Evolutionary conservation across 2,888 invertebrate genomes (phyloP).

Genomic region (Yponomeuta malinellus): DNA sequence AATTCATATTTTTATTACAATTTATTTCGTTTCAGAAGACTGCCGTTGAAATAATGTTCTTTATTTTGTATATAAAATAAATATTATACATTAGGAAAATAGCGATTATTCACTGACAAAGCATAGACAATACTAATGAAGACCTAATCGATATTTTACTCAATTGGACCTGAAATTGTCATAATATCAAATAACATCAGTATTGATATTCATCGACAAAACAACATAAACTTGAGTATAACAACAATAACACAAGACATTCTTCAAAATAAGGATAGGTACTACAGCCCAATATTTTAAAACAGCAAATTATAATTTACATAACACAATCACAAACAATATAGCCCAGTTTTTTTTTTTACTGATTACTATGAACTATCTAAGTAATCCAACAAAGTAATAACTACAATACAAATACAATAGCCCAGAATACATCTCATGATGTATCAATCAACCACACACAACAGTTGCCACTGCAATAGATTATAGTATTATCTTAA

Average conservation of each 20-base stretch:
- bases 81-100: constrained; percentile 36
- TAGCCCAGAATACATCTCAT: constrained; percentile 54
- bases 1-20: constrained; percentile 32
- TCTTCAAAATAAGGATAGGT: constrained; percentile 44
- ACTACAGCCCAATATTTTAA: constrained; percentile 48
- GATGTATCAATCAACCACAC: constrained; percentile 23
- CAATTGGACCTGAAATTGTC: constrained; percentile 30
- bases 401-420: constrained; percentile 49
- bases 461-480: constrained; percentile 62
- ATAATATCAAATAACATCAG: constrained; percentile 25
- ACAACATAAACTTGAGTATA: constrained; percentile 32
- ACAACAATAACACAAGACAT: constrained; percentile 55
- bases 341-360: constrained; percentile 17
- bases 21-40: constrained; percentile 58
- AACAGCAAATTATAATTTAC: constrained; percentile 43
- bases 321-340: background rate
- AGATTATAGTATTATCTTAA: constrained; percentile 50
- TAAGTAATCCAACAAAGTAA: constrained; percentile 28
- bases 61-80: constrained; percentile 45
- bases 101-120: constrained; percentile 62
- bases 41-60: constrained; percentile 56
- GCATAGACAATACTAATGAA: constrained; percentile 15
- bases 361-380: background rate
- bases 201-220: constrained; percentile 33
- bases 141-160: constrained; percentile 19